Percentiles rank a stretch among this genome's conserved stretches.
phyloP scores from a whole-genome alignment of 2,888 invertebrate genomes.

The Euplexia lucipara region DNA sequence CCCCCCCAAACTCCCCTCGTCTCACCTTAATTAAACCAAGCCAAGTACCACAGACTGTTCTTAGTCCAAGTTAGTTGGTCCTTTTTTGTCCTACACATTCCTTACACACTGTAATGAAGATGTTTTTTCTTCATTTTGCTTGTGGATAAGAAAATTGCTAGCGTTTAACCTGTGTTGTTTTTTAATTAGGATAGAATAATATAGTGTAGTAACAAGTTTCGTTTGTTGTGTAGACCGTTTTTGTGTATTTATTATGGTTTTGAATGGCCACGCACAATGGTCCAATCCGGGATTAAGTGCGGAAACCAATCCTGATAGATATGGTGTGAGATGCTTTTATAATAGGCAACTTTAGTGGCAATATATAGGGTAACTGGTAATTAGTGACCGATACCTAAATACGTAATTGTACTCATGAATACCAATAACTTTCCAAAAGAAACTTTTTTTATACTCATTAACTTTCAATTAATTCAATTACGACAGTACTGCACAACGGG shows the following conservation, averaged over 20 bases:
- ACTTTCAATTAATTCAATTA: no score
- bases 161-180: conserved; percentile 47
- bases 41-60: conserved; percentile 50
- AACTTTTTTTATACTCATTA: no score
- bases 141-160: conserved; percentile 40
- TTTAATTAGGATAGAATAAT: conserved; percentile 33
- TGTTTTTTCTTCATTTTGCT: conserved; percentile 58
- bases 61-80: conserved; percentile 47
- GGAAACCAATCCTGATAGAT: no score
- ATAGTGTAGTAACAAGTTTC: neutral
- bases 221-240: neutral
- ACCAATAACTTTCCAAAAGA: no score
- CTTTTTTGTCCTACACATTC: conserved; percentile 47
- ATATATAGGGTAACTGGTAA: no score
- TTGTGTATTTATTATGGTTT: neutral
- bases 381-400: no score
- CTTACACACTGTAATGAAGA: conserved; percentile 50
- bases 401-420: no score
- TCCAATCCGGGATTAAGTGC: no score
- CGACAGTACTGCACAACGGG: no score
- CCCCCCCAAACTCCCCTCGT: conserved; percentile 57
- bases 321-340: no score
- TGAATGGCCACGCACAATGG: no score
- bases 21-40: conserved; percentile 76
- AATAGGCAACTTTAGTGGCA: no score